Evolutionary conservation across 2,888 invertebrate genomes (phyloP), one percentile per base, ranked within the genome.

Genomic region (Caenorhabditis zanzibari): DNA sequence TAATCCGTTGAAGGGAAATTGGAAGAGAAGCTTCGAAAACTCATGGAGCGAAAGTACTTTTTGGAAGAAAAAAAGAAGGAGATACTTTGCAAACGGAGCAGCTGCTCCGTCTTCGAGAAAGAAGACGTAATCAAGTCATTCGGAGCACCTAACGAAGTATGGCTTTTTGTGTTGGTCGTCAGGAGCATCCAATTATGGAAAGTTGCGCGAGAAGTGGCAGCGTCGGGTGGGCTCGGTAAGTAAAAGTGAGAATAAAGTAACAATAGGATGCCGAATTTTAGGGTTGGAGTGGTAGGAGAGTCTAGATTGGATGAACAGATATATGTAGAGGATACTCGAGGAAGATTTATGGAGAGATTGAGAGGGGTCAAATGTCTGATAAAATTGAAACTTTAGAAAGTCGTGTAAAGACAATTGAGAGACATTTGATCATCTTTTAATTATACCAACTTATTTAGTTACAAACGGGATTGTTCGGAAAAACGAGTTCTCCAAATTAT

Each of bases 71-170:
- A 61, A 41, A 44, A 24, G 24, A 44, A 63, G 44, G 47, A 56
- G 69, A 41, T 44, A 44, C 26, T 14, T 22, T 41, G 28, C 47
- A 59, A 49, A 59, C 59, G 16, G 63, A 61, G 68, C 49, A 76
- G 76, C 76, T 69, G 66, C 35, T 74, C n/a, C n/a, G 24, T 26
- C 41, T 28, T 47, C 58, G 19, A 47, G 19, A 44, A 47, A 47
- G 66, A 66, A 10, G 66, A 79, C 71, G 79, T 79, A 79, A 79
- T 79, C 79, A 64, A 79, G 79, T 79, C 79, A 71, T 79, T 63
- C 63, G 79, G 54, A 79, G 79, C 79, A 79, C 79, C 79, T 79
- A 77, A 77, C 77, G 77, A 77, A 77, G 77, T 71, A 52, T 71
- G 63, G 49, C 61, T 69, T 41, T 68, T 76, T 56, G 75, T 44